Percentiles rank a stretch among this genome's conserved stretches.
phyloP scores from a whole-genome alignment of 2,888 invertebrate species.

The Synergus umbraculus region DNA sequence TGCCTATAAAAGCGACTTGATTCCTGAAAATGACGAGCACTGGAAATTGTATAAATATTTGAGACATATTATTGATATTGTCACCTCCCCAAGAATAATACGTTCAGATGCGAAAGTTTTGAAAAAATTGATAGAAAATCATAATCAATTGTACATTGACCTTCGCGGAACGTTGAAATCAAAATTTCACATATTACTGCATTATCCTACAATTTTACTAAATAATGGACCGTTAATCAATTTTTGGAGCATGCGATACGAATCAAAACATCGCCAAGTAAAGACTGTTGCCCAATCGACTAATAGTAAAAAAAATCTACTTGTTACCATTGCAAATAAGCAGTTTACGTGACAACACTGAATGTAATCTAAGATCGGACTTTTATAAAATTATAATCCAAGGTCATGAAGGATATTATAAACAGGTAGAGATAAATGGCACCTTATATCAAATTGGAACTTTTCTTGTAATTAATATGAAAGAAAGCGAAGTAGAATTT shows the following conservation, averaged over 20 bases:
- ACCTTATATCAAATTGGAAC: neutral
- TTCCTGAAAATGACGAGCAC: constrained; percentile 10
- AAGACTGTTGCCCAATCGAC: constrained; percentile 30
- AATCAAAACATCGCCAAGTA: constrained; percentile 2
- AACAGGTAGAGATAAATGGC: neutral
- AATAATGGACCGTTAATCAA: neutral
- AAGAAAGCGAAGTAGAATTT: too few species aligned
- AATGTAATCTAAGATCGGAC: neutral
- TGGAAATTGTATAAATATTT: constrained; percentile 35
- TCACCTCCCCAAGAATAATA: constrained; percentile 27
- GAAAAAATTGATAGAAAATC: too few species aligned
- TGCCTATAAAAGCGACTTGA: too few species aligned
- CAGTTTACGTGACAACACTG: neutral
- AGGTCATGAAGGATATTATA: neutral
- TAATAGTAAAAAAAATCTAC: too few species aligned
- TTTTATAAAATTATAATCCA: neutral
- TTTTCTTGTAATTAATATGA: too few species aligned
- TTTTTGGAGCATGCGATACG: constrained; percentile 15
- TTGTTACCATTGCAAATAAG: too few species aligned
- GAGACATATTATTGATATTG: constrained; percentile 29
- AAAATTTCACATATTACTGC: neutral
- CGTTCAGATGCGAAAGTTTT: too few species aligned
- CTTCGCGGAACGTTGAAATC: too few species aligned
- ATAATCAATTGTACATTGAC: too few species aligned
- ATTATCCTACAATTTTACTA: constrained; percentile 18